Evolutionary conservation across 1,140 invertebrate genomes (phyloP).

Genomic region (Leptopilina boulardi): DNA sequence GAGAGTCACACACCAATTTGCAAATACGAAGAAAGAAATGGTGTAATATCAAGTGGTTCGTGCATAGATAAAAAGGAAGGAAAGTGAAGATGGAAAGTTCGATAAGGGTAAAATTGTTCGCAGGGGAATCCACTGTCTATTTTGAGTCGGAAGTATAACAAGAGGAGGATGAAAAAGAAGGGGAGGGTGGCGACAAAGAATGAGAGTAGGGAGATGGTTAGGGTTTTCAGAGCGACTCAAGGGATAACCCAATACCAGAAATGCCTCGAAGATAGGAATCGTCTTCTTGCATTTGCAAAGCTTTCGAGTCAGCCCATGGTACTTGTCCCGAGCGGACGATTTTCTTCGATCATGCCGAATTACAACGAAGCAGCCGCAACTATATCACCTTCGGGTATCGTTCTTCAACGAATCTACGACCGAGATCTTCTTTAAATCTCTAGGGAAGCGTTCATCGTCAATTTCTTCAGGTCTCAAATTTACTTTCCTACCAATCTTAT

Average conservation of each 20-base stretch:
- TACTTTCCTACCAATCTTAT: background rate
- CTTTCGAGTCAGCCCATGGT: slow-evolving; percentile 4
- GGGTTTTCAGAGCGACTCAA: background rate
- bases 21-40: background rate
- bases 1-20: too few species aligned
- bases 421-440: background rate
- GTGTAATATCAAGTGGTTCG: background rate
- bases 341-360: slow-evolving; percentile 24
- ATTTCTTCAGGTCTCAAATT: slow-evolving; percentile 9
- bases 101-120: slow-evolving; percentile 13
- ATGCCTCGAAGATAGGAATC: slow-evolving; percentile 11
- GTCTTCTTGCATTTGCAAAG: slow-evolving; percentile 26
- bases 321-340: slow-evolving; percentile 13
- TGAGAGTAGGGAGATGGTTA: slow-evolving; percentile 4
- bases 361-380: slow-evolving; percentile 9
- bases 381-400: slow-evolving; percentile 28
- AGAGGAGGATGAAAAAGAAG: background rate
- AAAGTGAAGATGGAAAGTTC: background rate
- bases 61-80: background rate
- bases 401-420: slow-evolving; percentile 17
- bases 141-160: background rate
- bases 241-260: slow-evolving; percentile 14
- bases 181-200: background rate
- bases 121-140: slow-evolving; percentile 17
- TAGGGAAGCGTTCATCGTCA: background rate